Evolutionary conservation across 2,797 vertebrate genomes (phyloP), one percentile per base, ranked within the genome.

Genomic region (Enteromius treurensis): DNA sequence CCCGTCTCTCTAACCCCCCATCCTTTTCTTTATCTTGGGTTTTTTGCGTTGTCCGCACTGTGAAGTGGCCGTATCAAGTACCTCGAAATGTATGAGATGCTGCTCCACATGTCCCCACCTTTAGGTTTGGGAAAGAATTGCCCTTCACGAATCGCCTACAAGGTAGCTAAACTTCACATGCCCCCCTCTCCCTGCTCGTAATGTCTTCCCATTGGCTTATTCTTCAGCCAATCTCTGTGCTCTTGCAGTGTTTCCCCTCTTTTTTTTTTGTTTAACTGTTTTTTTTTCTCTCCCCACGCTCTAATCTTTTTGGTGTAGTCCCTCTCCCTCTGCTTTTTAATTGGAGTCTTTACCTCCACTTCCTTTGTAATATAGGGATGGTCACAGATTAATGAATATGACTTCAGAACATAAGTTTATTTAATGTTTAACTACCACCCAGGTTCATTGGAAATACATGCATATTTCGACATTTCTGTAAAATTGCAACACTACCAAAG

Each of bases 111-210:
- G 97, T 97, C 96, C 95, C 98, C 98, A 91, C 98, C 98, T 91
- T 96, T 99, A 95, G 98, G 98, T 95, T 97, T 99, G 93, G 98
- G 98, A 94, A 99, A 99, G 97, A 97, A 97, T 95, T 99, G 98
- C 93, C 98, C 98, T 37, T 97, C 97, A 92, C 96, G 98, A 90
- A 94, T 99, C 94, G 97, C 98, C 90, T 98, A 98, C 95, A 99
- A 99, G 98, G 98, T 99, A 99, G 97, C 93, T 90, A 88, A 88
- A 89, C 87, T 88, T 90, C 88, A 81, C 86, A 77, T 84, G 71
- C 83, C 65, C 85, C 87, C 68, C 79, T 83, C 81, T 75, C 60
- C 87, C 82, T 92, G 88, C 89, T 93, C 89, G 2, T 85, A 84
- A 87, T 90, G 85, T 91, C 87, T 91, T 88, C 88, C 86, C 90